These are phyloP conservation scores for Mobula birostris DNA, from an alignment of 2,113 vertebrate genomes.

Conservation along the genomic window DNA sequence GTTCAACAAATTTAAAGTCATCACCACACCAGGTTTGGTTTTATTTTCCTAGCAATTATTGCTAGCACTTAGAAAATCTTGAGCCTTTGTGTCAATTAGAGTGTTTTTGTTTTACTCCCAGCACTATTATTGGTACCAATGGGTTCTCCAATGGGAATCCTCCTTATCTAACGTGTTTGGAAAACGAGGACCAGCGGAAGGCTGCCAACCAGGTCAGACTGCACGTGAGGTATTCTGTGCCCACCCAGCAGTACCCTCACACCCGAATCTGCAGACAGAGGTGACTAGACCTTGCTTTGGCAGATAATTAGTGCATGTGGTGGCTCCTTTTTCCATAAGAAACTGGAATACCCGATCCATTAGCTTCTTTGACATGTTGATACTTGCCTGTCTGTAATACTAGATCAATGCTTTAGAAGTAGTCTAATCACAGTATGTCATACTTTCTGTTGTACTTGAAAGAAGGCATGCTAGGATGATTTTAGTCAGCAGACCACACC, in stretches of 20 bases:
- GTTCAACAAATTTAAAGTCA: conserved; percentile 1
- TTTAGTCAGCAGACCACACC: neutral
- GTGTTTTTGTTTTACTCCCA: conserved; percentile 34
- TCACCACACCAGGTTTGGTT: conserved; percentile 12
- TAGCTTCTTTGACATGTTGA: conserved; percentile 19
- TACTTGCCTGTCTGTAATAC: conserved; percentile 13
- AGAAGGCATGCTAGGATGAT: neutral
- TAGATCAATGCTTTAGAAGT: neutral
- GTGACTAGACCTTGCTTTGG: conserved; percentile 36
- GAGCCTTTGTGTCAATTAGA: conserved; percentile 34
- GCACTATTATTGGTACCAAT: conserved; percentile 36
- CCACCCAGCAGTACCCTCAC: conserved; percentile 35
- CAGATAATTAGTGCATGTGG: conserved; percentile 36
- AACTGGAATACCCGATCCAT: conserved; percentile 29
- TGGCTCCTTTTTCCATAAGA: conserved; percentile 34
- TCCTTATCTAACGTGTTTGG: conserved; percentile 35
- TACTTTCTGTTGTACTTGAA: neutral
- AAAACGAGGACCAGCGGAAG: conserved; percentile 33
- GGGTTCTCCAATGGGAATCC: conserved; percentile 35
- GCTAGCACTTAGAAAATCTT: conserved; percentile 32
- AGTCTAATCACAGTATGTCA: conserved; percentile 4
- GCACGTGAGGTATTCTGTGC: conserved; percentile 34
- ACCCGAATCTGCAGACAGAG: conserved; percentile 34
- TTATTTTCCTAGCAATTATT: conserved; percentile 9
- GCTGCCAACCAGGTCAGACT: conserved; percentile 34